Evolutionary conservation across 2,113 vertebrate species (phyloP), one percentile per base, ranked within the genome.

Genomic region (Brachypodius melanocephalos): DNA sequence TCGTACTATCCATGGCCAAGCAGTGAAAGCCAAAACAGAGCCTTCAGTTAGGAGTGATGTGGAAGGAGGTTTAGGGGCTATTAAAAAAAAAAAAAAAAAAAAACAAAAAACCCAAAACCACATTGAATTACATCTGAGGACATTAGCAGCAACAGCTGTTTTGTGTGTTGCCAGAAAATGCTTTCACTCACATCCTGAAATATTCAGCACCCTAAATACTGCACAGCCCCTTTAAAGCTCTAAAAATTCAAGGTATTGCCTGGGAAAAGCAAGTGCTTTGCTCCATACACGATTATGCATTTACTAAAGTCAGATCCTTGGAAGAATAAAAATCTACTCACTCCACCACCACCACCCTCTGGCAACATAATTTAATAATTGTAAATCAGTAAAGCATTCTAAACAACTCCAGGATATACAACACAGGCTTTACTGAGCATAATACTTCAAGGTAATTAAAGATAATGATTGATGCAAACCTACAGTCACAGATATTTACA

Each of bases 341-440:
- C 16, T 5, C 43, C 26, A 5, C 32, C 18, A 73, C 38, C 46
- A 82, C 1, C 34, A 25, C 48, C 71, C 58, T 32, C 67, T 22
- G 26, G 82, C 58, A 80, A 54, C 32, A 25, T 29, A 76, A 85
- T 88, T 79, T 62, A 54, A 43, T 91, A 83, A 94, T 2, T 88
- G 38, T 73, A 90, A 94, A 88, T 43, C 54, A 68, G 28, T 17
- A 93, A 93, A 92, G 51, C 75, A 80, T 86, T 77, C 90, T 58
- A 79, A 96, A 90, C 71, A 79, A 80, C 54, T 77, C 25, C 58
- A 79, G 74, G 58, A 73, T 51, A 62, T 43, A 67, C 24, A 80
- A 54, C 6, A 1, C 38, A 42, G 67, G 55, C 48, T 90, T 73
- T 85, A 79, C 55, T 25, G 26, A 74, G 58, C 25, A 22, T 43